These are phyloP conservation scores for Creontiades dilutus DNA, from an alignment of 2,888 invertebrate species.

Conservation along the genomic window DNA sequence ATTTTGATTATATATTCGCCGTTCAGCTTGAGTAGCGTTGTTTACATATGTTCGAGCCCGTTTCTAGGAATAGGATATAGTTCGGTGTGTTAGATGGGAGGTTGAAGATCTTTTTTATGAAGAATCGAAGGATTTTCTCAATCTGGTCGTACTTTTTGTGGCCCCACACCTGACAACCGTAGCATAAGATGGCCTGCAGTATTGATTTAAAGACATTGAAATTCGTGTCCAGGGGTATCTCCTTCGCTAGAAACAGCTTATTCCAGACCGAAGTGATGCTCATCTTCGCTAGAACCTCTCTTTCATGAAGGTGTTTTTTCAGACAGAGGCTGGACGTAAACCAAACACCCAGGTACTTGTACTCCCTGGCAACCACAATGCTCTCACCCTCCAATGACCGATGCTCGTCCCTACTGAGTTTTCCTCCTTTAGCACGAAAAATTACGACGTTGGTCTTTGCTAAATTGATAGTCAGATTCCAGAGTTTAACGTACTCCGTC, in stretches of 20 bases:
- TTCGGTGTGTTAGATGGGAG: not conserved
- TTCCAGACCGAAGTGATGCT: not conserved
- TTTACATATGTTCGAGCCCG: no score
- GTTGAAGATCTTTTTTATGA: not conserved
- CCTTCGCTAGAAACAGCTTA: not conserved
- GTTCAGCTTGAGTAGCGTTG: not conserved
- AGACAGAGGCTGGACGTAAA: not conserved
- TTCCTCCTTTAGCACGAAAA: not conserved
- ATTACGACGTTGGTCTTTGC: not conserved
- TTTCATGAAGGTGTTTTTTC: not conserved
- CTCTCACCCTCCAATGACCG: not conserved
- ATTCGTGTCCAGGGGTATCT: not conserved
- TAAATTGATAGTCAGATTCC: not conserved
- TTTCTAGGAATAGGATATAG: not conserved
- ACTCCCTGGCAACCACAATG: not conserved
- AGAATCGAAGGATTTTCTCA: not conserved
- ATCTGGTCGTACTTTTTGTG: not conserved
- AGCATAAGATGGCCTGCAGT: not conserved
- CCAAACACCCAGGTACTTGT: not conserved
- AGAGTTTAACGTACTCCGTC: not conserved
- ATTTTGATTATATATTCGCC: not conserved
- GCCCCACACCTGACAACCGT: not conserved
- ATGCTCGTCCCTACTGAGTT: not conserved
- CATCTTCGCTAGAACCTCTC: not conserved
- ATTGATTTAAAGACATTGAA: not conserved